Percentiles rank a stretch among this genome's conserved stretches.
Evolutionary conservation across 2,888 invertebrate genomes (phyloP).

Genomic region (Melinopterus prodromus): DNA sequence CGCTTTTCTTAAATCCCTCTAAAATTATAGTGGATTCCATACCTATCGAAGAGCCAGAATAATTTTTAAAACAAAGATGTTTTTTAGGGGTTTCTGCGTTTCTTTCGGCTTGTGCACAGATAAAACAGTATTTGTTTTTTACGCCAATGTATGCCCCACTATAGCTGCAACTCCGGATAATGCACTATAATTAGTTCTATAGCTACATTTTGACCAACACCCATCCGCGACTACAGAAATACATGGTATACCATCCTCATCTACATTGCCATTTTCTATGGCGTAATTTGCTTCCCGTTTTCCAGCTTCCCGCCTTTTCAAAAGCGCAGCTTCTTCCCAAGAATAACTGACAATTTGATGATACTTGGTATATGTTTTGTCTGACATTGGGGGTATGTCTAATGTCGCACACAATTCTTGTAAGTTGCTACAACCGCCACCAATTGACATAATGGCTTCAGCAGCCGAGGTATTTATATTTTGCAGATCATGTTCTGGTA

Average conservation of each 20-base stretch:
- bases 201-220: constrained; percentile 24
- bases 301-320: constrained; percentile 23
- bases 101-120: constrained; percentile 13
- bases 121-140: constrained; percentile 31
- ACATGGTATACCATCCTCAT: constrained; percentile 29
- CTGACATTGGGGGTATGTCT: not conserved
- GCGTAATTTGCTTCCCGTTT: constrained; percentile 24
- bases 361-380: not conserved
- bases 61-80: constrained; percentile 39
- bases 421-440: not conserved
- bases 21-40: constrained; percentile 15
- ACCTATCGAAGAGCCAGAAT: constrained; percentile 15
- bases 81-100: not conserved
- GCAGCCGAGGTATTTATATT: too few species aligned
- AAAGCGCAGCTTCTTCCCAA: not conserved
- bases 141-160: constrained; percentile 26
- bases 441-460: not conserved
- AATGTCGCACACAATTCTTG: constrained; percentile 9
- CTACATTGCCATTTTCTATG: constrained; percentile 20
- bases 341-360: not conserved
- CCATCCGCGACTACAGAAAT: constrained; percentile 25
- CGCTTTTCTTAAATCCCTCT: constrained; percentile 39
- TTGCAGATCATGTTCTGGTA: not conserved
- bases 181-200: constrained; percentile 25
- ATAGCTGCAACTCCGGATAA: constrained; percentile 27